Evolutionary conservation across 2,797 vertebrate species (phyloP).

Genomic region (Thaleichthys pacificus): DNA sequence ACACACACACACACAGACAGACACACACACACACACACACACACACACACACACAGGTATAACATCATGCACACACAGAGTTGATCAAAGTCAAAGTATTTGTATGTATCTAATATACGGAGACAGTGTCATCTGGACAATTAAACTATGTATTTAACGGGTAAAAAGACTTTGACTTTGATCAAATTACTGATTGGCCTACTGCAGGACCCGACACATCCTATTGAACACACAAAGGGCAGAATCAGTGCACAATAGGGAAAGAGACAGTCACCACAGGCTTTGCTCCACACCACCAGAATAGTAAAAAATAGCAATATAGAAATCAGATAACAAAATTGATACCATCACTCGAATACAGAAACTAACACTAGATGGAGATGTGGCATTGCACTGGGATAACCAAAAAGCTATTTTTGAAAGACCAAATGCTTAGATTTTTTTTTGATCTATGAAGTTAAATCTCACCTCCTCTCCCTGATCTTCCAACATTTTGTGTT

Average conservation of each 20-base stretch:
- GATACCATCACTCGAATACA: neutral
- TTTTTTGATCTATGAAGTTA: neutral
- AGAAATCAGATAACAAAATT: neutral
- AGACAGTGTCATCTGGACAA: too few species aligned
- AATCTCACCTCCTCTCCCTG: neutral
- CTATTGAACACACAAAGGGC: constrained; percentile 19
- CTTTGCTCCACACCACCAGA: neutral
- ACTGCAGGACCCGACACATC: constrained; percentile 14
- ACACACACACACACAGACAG: neutral
- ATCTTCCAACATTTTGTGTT: neutral
- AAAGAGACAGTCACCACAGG: neutral
- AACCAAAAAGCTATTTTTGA: neutral
- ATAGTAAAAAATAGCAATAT: neutral
- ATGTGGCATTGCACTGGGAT: neutral
- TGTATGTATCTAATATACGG: too few species aligned
- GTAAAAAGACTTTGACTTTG: neutral
- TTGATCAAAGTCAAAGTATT: too few species aligned
- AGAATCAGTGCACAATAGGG: constrained; percentile 8
- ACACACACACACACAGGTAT: constrained; percentile 10
- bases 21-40: neutral
- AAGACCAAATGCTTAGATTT: neutral
- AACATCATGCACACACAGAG: constrained; percentile 3
- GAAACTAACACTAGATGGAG: neutral
- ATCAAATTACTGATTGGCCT: neutral
- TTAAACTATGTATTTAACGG: too few species aligned